These are phyloP conservation scores for Endotricha flammealis DNA, from an alignment of 2,888 invertebrate genomes.

Conservation along the genomic window DNA sequence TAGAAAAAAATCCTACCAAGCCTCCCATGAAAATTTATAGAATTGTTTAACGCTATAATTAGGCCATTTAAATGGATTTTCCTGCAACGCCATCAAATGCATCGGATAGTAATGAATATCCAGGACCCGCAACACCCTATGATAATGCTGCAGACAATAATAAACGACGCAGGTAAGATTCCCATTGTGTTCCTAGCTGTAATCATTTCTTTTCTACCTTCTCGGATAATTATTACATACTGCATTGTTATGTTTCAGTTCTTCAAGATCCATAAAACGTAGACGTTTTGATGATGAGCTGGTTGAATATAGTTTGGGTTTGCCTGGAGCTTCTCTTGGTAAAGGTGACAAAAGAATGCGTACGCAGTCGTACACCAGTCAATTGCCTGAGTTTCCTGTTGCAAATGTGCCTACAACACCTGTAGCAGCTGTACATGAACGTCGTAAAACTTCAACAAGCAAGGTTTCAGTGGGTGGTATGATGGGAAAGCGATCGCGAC, in stretches of 20 bases:
- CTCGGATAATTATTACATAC: too few relatives aligned
- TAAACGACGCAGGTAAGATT: constrained; percentile 65
- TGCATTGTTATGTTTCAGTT: constrained; percentile 81
- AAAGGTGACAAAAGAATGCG: constrained; percentile 69
- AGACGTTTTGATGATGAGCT: constrained; percentile 98
- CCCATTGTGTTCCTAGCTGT: neutral
- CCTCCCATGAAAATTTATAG: constrained; percentile 1
- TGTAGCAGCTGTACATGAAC: constrained; percentile 41
- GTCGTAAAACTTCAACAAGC: constrained; percentile 44
- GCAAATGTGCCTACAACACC: constrained; percentile 39
- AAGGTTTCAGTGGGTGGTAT: constrained; percentile 61
- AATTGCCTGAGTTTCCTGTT: constrained; percentile 66
- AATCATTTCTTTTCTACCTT: too few relatives aligned
- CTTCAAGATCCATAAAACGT: constrained; percentile 95
- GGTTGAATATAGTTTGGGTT: constrained; percentile 91
- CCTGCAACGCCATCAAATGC: constrained; percentile 61
- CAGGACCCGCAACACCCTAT: constrained; percentile 45
- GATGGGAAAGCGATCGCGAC: constrained; percentile 70
- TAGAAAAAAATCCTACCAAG: too few relatives aligned
- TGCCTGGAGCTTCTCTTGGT: constrained; percentile 76
- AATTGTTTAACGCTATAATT: neutral
- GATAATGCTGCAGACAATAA: constrained; percentile 53
- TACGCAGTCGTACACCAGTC: constrained; percentile 72
- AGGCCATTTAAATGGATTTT: constrained; percentile 50
- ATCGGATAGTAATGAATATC: constrained; percentile 64